A percentile compares a stretch with the other conserved stretches of the same genome.
phyloP scores from a whole-genome alignment of 2,888 invertebrate species.

The Phania funesta region DNA sequence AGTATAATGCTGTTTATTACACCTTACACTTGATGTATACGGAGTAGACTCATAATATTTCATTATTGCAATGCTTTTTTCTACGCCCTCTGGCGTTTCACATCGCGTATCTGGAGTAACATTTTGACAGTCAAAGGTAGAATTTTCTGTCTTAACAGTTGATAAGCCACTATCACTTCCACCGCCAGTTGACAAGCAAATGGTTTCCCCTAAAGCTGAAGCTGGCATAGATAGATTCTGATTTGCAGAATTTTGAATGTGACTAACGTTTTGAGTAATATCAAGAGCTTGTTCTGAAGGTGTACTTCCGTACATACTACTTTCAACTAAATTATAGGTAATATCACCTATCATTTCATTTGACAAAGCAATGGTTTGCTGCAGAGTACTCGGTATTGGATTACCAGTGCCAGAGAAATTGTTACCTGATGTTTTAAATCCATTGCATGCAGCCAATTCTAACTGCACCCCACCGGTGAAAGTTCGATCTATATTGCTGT shows the following conservation, averaged over 20 bases:
- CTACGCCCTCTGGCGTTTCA: slow-evolving; percentile 75
- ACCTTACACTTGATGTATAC: slow-evolving; percentile 69
- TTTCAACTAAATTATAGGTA: slow-evolving; percentile 77
- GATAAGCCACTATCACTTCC: slow-evolving; percentile 30
- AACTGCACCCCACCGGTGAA: slow-evolving; percentile 43
- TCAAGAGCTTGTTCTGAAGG: slow-evolving; percentile 48
- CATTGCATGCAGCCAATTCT: slow-evolving; percentile 24
- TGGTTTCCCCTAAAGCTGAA: slow-evolving; percentile 72
- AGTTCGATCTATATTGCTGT: slow-evolving; percentile 18
- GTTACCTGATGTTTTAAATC: not conserved
- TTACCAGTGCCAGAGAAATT: slow-evolving; percentile 7
- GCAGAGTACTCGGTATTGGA: slow-evolving; percentile 38
- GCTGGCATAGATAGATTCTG: slow-evolving; percentile 70
- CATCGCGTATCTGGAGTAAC: slow-evolving; percentile 70
- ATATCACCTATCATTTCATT: slow-evolving; percentile 78
- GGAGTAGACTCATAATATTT: slow-evolving; percentile 77
- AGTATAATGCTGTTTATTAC: slow-evolving; percentile 72
- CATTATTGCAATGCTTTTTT: slow-evolving; percentile 67
- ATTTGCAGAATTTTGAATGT: slow-evolving; percentile 19
- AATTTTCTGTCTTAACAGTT: slow-evolving; percentile 68
- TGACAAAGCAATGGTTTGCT: slow-evolving; percentile 71
- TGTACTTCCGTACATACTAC: slow-evolving; percentile 68
- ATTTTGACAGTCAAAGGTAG: slow-evolving; percentile 69
- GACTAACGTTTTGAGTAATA: slow-evolving; percentile 44
- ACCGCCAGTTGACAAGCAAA: slow-evolving; percentile 64